These are phyloP conservation scores for Thomomys bottae DNA, from an alignment of 2,113 vertebrate species.

Conservation along the genomic window DNA sequence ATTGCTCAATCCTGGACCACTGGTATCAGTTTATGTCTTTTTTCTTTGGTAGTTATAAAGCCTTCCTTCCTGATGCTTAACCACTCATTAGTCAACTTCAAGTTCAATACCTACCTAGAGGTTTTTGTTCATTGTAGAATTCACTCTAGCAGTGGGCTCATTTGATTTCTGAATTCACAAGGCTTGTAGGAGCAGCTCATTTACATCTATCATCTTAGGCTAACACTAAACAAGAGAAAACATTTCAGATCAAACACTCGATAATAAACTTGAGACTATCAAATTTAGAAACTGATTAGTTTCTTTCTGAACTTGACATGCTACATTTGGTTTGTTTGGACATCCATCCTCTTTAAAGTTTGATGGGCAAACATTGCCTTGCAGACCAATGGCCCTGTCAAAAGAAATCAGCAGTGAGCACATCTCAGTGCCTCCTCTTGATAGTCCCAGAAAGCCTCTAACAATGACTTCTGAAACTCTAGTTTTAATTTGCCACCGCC, in stretches of 20 bases:
- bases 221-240: not conserved
- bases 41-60: not conserved
- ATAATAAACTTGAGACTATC: not conserved
- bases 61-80: not conserved
- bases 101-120: not conserved
- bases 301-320: not conserved
- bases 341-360: not conserved
- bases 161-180: not conserved
- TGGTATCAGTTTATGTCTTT: not conserved
- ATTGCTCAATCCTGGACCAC: not conserved
- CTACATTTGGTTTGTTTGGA: not conserved
- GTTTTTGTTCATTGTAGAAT: not conserved
- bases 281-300: not conserved
- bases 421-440: not conserved
- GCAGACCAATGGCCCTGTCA: constrained; percentile 19
- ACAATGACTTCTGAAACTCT: not conserved
- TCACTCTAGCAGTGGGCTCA: constrained; percentile 11
- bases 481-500: constrained; percentile 43
- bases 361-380: not conserved
- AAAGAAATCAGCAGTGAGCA: not conserved
- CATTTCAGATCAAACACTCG: not conserved
- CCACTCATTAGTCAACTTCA: not conserved
- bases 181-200: not conserved
- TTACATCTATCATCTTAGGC: not conserved
- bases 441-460: not conserved